These are phyloP conservation scores for Gallinago solitaria DNA, from an alignment of 2,797 vertebrate species.

Conservation along the genomic window DNA sequence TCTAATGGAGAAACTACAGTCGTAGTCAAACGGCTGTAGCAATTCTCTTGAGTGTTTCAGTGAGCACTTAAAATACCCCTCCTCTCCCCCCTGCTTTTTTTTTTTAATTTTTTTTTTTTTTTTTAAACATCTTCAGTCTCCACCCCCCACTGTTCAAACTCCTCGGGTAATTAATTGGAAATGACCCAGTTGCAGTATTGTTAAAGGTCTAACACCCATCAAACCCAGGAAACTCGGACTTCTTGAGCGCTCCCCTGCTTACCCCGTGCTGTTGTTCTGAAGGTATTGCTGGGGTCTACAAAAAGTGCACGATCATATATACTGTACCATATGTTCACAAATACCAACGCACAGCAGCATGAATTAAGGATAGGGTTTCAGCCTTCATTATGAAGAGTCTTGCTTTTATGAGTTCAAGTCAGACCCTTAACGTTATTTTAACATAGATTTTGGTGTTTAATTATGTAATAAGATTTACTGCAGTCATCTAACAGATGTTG, in stretches of 20 bases:
- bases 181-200: conserved; percentile 6
- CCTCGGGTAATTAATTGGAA: conserved; percentile 60
- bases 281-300: conserved; percentile 23
- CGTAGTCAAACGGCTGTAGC: background rate
- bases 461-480: conserved; percentile 74
- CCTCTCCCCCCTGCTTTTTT: too few relatives aligned
- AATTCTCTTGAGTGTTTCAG: background rate
- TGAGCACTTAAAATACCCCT: background rate
- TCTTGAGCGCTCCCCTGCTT: conserved; percentile 23
- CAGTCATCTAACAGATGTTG: conserved; percentile 71
- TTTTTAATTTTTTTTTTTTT: too few relatives aligned
- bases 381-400: conserved; percentile 47
- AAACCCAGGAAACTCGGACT: conserved; percentile 36
- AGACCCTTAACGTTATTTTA: conserved; percentile 56
- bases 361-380: conserved; percentile 46
- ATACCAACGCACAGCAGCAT: background rate
- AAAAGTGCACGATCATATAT: background rate
- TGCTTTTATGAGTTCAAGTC: conserved; percentile 56
- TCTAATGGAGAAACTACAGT: background rate
- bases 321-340: conserved; percentile 49
- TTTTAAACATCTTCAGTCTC: background rate
- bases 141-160: background rate
- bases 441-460: conserved; percentile 70
- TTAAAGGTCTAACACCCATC: conserved; percentile 47
- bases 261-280: background rate